These are phyloP conservation scores for Ennomos quercinarius DNA, from an alignment of 2,888 invertebrate species.

Conservation along the genomic window DNA sequence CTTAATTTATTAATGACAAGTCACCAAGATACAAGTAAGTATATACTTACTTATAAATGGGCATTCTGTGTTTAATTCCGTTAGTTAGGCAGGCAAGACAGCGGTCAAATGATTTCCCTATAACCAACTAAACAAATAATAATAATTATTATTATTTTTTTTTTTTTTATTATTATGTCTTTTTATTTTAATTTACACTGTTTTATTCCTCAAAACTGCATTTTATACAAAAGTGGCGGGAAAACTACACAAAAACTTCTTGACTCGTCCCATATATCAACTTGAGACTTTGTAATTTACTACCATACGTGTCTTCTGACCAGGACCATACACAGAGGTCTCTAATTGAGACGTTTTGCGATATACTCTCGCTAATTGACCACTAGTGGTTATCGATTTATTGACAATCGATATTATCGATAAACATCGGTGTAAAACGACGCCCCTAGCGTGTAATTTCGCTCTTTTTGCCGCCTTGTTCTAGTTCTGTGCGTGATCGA, in stretches of 20 bases:
- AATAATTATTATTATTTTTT: too few relatives aligned
- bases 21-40: too few relatives aligned
- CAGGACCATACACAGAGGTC: constrained; percentile 37
- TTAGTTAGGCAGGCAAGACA: background rate
- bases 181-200: background rate
- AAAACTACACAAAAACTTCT: constrained; percentile 29
- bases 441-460: constrained; percentile 61
- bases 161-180: too few relatives aligned
- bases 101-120: background rate
- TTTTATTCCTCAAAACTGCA: constrained; percentile 15
- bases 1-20: too few relatives aligned
- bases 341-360: constrained; percentile 68
- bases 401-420: constrained; percentile 38
- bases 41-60: too few relatives aligned
- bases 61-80: too few relatives aligned
- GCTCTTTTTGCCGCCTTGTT: constrained; percentile 51
- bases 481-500: constrained; percentile 60
- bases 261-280: constrained; percentile 46
- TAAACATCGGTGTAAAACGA: constrained; percentile 39
- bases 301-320: constrained; percentile 35
- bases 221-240: constrained; percentile 19
- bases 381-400: constrained; percentile 44
- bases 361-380: constrained; percentile 62
- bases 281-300: constrained; percentile 42
- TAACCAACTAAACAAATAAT: background rate